Evolutionary conservation across 2,888 invertebrate genomes (phyloP).

Genomic region (Philopedon plagiatum): DNA sequence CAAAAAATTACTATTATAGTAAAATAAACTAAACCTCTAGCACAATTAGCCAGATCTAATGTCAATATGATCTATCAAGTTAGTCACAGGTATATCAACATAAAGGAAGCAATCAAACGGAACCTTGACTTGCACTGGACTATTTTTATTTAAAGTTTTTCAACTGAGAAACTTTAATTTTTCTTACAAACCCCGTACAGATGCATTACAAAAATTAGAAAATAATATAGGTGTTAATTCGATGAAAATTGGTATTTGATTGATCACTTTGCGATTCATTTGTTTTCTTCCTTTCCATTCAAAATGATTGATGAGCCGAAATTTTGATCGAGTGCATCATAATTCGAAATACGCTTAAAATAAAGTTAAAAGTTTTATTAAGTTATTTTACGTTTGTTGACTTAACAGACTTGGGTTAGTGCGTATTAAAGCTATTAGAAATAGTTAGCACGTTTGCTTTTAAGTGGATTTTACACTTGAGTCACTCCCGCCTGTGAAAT

Average conservation of each 20-base stretch:
- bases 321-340: conserved; percentile 34
- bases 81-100: too few species aligned
- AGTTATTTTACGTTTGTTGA: conserved; percentile 3
- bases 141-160: background rate
- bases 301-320: conserved; percentile 34
- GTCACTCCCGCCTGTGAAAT: too few species aligned
- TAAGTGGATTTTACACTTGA: too few species aligned
- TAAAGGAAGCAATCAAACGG: too few species aligned
- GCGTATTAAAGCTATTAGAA: too few species aligned
- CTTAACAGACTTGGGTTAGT: background rate
- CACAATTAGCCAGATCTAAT: too few species aligned
- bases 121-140: too few species aligned
- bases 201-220: conserved; percentile 32
- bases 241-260: conserved; percentile 29
- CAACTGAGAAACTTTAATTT: background rate
- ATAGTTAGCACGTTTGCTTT: too few species aligned
- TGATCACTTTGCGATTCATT: conserved; percentile 35
- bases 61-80: too few species aligned
- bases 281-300: conserved; percentile 40
- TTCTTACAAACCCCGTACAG: background rate
- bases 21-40: too few species aligned
- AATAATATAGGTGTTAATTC: conserved; percentile 38
- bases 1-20: background rate
- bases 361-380: conserved; percentile 29
- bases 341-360: conserved; percentile 19